Percentiles rank a stretch among this genome's conserved stretches.
phyloP scores from a whole-genome alignment of 1,140 invertebrate genomes.

The Saccostrea glomerata region DNA sequence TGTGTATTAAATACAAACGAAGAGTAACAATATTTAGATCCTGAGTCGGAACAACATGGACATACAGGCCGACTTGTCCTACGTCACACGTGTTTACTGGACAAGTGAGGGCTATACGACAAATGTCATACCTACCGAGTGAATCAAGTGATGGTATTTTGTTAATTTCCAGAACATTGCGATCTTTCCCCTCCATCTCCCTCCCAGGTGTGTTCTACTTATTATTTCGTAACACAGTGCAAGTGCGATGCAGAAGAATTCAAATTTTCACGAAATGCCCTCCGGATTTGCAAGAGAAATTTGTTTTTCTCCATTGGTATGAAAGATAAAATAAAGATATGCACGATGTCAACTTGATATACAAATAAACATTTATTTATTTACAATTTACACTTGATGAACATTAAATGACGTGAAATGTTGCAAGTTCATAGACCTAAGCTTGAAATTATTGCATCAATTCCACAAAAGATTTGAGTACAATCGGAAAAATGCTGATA shows the following conservation, averaged over 20 bases:
- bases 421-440: too few relatives aligned
- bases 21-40: too few relatives aligned
- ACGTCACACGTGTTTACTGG: background rate
- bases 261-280: background rate
- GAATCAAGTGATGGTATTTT: background rate
- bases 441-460: too few relatives aligned
- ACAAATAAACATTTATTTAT: background rate
- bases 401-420: background rate
- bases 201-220: background rate
- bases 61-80: too few relatives aligned
- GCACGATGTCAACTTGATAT: background rate
- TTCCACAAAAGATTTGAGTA: too few relatives aligned
- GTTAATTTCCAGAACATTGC: background rate
- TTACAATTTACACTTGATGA: background rate
- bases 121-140: conserved; percentile 16
- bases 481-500: too few relatives aligned
- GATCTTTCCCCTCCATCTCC: background rate
- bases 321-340: background rate
- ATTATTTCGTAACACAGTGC: background rate
- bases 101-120: background rate
- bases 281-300: background rate
- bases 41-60: too few relatives aligned
- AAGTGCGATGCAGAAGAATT: background rate
- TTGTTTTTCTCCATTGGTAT: background rate
- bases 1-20: too few relatives aligned